Percentiles rank a stretch among this genome's conserved stretches.
phyloP scores from a whole-genome alignment of 2,113 vertebrate species.

The Paramormyrops kingsleyae region DNA sequence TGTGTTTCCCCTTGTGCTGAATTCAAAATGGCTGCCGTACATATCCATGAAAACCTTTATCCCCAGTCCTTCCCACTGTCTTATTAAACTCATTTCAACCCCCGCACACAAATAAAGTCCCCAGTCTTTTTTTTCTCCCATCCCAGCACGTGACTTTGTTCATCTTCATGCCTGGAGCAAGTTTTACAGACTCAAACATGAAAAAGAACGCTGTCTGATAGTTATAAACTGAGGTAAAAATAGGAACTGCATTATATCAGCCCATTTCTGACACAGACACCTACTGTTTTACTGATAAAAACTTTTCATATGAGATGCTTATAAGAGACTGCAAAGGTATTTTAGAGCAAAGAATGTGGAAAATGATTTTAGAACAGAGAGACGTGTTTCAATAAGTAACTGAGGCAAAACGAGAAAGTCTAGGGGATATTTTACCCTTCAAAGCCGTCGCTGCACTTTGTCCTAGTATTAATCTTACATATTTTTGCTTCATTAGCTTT shows the following conservation, averaged over 20 bases:
- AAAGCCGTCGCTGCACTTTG: not conserved
- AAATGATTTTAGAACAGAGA: not conserved
- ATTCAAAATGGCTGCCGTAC: not conserved
- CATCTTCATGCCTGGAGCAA: not conserved
- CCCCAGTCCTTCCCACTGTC: not conserved
- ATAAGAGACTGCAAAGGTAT: not conserved
- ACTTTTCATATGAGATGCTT: not conserved
- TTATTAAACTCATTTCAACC: not conserved
- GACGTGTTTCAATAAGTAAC: not conserved
- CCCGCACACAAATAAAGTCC: not conserved
- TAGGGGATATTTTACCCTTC: not conserved
- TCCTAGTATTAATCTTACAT: not conserved
- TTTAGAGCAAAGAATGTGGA: not conserved
- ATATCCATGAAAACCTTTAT: not conserved
- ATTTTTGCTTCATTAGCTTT: constrained; percentile 6
- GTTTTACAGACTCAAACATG: not conserved
- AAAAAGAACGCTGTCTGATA: not conserved
- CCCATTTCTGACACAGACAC: not conserved
- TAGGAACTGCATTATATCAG: not conserved
- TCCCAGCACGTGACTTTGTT: not conserved
- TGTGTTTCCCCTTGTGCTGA: not conserved
- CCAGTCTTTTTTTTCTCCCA: not conserved
- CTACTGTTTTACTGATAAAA: not conserved
- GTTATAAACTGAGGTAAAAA: not conserved
- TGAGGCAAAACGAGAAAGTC: not conserved